Percentiles rank a stretch among this genome's conserved stretches.
phyloP scores from a whole-genome alignment of 2,888 invertebrate species.

The Cremastinae sp. region DNA sequence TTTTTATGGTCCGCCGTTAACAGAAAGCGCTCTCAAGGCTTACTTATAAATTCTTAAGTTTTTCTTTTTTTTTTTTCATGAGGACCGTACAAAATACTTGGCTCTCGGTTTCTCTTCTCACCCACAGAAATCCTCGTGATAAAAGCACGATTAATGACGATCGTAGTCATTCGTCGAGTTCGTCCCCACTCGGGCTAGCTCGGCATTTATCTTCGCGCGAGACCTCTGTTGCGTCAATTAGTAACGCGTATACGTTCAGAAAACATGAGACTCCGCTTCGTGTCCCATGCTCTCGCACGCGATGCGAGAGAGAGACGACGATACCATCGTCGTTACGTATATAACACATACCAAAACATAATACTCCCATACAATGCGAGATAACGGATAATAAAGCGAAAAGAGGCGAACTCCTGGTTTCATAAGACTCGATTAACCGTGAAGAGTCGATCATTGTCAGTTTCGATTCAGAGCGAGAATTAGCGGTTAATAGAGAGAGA shows the following conservation, averaged over 20 bases:
- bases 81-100: no score
- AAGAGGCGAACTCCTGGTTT: conserved; percentile 33
- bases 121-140: neutral
- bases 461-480: neutral
- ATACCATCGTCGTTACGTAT: no score
- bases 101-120: no score
- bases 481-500: neutral
- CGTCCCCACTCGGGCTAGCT: conserved; percentile 20
- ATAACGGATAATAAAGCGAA: conserved; percentile 30
- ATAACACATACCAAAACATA: no score
- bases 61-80: no score
- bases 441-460: conserved; percentile 16
- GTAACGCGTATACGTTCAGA: conserved; percentile 5
- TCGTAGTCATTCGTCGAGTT: conserved; percentile 1
- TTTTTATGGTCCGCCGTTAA: neutral
- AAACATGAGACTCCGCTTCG: conserved; percentile 27
- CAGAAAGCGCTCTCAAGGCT: neutral
- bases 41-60: no score
- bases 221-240: conserved; percentile 48
- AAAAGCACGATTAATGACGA: conserved; percentile 18
- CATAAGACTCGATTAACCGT: conserved; percentile 31
- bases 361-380: no score
- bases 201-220: conserved; percentile 41
- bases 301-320: neutral
- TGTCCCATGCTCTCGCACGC: neutral